phyloP scores from a whole-genome alignment of 2,888 invertebrate genomes.

The Nomada lathburiana region DNA sequence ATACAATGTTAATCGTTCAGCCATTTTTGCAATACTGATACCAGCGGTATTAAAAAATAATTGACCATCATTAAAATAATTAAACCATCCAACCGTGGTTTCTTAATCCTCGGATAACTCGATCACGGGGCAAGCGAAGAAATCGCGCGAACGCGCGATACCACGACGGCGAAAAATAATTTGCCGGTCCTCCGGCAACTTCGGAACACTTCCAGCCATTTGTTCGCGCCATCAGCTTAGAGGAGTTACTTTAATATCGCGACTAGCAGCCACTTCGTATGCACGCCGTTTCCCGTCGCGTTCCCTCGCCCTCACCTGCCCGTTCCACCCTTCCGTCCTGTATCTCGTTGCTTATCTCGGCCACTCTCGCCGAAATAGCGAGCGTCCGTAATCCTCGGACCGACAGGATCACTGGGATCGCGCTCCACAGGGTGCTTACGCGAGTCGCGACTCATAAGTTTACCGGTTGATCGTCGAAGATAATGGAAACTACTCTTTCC shows the following conservation, averaged over 20 bases:
- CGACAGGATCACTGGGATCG: slow-evolving; percentile 57
- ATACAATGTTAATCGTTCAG: no score
- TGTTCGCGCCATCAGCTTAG: slow-evolving; percentile 61
- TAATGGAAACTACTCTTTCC: slow-evolving; percentile 51
- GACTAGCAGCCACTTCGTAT: slow-evolving; percentile 75
- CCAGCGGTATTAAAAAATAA: no score
- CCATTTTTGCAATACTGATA: no score
- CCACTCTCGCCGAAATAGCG: slow-evolving; percentile 49
- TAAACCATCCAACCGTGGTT: no score
- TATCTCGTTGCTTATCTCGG: slow-evolving; percentile 39
- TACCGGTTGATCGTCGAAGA: slow-evolving; percentile 34
- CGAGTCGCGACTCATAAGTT: slow-evolving; percentile 57
- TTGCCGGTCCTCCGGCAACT: slow-evolving; percentile 25
- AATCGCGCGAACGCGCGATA: background rate
- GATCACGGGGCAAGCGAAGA: background rate
- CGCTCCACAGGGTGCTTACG: slow-evolving; percentile 35
- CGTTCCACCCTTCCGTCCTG: slow-evolving; percentile 23
- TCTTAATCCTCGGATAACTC: background rate
- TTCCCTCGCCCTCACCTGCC: slow-evolving; percentile 44
- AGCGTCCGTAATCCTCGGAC: slow-evolving; percentile 58
- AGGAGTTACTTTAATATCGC: slow-evolving; percentile 75
- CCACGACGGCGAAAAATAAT: slow-evolving; percentile 48
- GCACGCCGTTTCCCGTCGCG: slow-evolving; percentile 66
- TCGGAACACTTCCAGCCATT: slow-evolving; percentile 60
- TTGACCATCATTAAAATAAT: no score